These are phyloP conservation scores for Latrodectus geometricus DNA, from an alignment of 1,140 invertebrate genomes.

Conservation along the genomic window DNA sequence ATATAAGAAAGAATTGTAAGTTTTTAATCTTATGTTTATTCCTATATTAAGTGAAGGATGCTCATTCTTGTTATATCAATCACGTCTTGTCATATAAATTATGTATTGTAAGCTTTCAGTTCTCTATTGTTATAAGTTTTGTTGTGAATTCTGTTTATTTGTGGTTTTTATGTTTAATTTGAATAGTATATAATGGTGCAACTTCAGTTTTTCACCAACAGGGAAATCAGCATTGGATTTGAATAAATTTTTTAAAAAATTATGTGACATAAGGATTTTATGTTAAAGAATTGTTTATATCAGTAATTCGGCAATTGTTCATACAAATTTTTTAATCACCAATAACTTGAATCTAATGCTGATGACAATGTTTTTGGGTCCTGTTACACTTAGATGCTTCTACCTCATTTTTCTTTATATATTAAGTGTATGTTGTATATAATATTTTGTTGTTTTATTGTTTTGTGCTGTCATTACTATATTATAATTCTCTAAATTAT, in stretches of 20 bases:
- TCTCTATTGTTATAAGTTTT: too few species aligned
- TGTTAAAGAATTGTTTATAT: not conserved
- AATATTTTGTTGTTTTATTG: conserved; percentile 49
- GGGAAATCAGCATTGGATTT: conserved; percentile 46
- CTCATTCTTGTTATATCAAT: not conserved
- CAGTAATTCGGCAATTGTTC: not conserved
- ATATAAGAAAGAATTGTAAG: not conserved
- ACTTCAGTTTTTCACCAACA: conserved; percentile 52
- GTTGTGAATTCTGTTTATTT: too few species aligned
- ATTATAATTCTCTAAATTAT: not conserved
- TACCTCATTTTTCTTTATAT: conserved; percentile 57
- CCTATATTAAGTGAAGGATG: not conserved
- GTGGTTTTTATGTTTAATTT: not conserved
- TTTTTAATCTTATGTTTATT: not conserved
- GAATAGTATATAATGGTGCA: conserved; percentile 24
- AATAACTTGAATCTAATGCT: conserved; percentile 38
- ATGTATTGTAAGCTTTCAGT: too few species aligned
- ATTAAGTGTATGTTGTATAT: conserved; percentile 53
- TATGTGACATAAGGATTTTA: not conserved
- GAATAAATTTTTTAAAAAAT: not conserved
- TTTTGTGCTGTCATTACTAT: conserved; percentile 34
- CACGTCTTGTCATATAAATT: too few species aligned
- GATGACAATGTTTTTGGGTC: conserved; percentile 55
- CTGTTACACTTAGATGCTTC: conserved; percentile 61
- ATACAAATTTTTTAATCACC: not conserved